These are phyloP conservation scores for Pyrgilauda ruficollis DNA, from an alignment of 2,113 vertebrate species.

Conservation along the genomic window DNA sequence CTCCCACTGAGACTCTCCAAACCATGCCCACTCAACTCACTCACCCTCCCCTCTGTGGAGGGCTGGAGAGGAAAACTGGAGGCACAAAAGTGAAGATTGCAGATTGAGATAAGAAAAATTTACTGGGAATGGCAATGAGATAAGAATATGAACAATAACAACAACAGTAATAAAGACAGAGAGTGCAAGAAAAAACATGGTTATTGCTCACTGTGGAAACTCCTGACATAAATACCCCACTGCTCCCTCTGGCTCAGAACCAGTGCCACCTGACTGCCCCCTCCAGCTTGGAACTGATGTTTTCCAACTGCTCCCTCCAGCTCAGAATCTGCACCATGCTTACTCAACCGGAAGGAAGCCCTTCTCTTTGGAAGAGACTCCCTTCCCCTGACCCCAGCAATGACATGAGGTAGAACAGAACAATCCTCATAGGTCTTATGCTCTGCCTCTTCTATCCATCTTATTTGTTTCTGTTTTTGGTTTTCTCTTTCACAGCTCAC, in stretches of 20 bases:
- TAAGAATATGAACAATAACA: background rate
- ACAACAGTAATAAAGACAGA: background rate
- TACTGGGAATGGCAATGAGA: background rate
- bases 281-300: rapidly evolving
- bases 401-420: background rate
- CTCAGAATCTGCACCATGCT: background rate
- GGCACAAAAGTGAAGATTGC: background rate
- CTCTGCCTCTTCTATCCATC: background rate
- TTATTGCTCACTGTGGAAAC: background rate
- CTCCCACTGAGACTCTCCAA: background rate
- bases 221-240: background rate
- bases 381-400: background rate
- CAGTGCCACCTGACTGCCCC: too few species aligned
- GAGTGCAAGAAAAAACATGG: rapidly evolving
- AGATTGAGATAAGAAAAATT: background rate
- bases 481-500: background rate
- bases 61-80: background rate
- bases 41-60: background rate
- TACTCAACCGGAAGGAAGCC: background rate
- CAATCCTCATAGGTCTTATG: background rate
- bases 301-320: background rate
- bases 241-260: background rate
- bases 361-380: background rate
- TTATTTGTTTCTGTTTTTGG: background rate
- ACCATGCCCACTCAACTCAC: background rate